Conservation (phyloP, 2,888 invertebrate species). For the Mamestra brassicae region DNA sequence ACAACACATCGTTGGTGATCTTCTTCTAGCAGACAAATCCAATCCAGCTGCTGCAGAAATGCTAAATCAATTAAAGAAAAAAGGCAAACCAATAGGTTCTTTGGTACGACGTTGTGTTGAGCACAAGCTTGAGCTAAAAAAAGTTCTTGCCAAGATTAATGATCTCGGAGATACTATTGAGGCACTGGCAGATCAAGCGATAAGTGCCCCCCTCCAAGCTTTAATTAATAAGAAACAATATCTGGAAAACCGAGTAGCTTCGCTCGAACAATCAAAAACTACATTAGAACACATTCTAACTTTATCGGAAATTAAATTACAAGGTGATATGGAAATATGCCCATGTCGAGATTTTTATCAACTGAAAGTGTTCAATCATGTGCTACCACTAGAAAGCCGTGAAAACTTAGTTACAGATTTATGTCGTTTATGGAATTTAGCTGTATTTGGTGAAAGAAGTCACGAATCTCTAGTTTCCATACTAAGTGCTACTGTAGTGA, state of each 20-base stretch:
- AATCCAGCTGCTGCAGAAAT: slow-evolving; percentile 70
- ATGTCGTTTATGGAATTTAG: slow-evolving; percentile 84
- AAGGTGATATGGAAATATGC: slow-evolving; percentile 75
- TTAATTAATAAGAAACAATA: slow-evolving; percentile 81
- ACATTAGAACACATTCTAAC: slow-evolving; percentile 76
- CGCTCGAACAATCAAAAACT: slow-evolving; percentile 81
- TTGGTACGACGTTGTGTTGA: slow-evolving; percentile 79
- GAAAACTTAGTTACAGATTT: slow-evolving; percentile 84
- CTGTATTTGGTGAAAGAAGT: slow-evolving; percentile 80
- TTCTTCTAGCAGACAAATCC: slow-evolving; percentile 72
- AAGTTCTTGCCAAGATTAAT: slow-evolving; percentile 80
- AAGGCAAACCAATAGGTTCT: slow-evolving; percentile 76
- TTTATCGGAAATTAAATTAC: slow-evolving; percentile 62
- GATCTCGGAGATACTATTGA: slow-evolving; percentile 80
- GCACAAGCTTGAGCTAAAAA: slow-evolving; percentile 82
- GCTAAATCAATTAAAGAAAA: slow-evolving; percentile 76
- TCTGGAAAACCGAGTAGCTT: slow-evolving; percentile 77
- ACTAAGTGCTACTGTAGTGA: slow-evolving; percentile 81
- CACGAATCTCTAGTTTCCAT: slow-evolving; percentile 86
- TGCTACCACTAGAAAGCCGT: slow-evolving; percentile 78
- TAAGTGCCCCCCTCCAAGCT: slow-evolving; percentile 80
- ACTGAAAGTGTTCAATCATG: slow-evolving; percentile 85
- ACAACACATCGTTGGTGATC: slow-evolving; percentile 81
- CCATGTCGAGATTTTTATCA: slow-evolving; percentile 83
- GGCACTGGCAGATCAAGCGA: slow-evolving; percentile 76